phyloP scores from a whole-genome alignment of 2,888 invertebrate genomes.

The Frankliniella fusca region DNA sequence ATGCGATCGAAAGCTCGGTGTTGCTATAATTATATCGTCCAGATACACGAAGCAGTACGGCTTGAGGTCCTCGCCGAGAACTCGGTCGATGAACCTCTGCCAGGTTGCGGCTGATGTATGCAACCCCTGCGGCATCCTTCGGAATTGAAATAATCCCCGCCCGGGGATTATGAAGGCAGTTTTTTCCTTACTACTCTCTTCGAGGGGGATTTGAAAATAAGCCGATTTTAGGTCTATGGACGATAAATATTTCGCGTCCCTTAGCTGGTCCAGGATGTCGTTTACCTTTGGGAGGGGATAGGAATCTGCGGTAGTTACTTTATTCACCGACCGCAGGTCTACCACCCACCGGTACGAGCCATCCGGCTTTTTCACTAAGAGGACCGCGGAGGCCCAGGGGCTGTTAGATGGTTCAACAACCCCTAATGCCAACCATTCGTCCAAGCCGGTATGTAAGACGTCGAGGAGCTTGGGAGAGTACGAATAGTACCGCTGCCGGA shows the following conservation, averaged over 20 bases:
- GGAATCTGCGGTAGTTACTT: slow-evolving; percentile 36
- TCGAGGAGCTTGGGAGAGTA: slow-evolving; percentile 33
- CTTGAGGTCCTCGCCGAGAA: slow-evolving; percentile 36
- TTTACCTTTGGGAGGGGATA: slow-evolving; percentile 37
- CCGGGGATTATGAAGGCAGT: slow-evolving; percentile 38
- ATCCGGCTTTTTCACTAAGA: slow-evolving; percentile 39
- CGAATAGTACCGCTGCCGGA: background rate
- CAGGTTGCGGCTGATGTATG: too few species aligned
- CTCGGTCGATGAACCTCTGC: slow-evolving; percentile 33
- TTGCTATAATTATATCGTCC: slow-evolving; percentile 36
- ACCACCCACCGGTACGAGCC: slow-evolving; percentile 38
- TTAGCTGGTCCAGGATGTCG: slow-evolving; percentile 35
- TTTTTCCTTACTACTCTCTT: slow-evolving; percentile 35
- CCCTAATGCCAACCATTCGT: slow-evolving; percentile 39
- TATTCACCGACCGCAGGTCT: slow-evolving; percentile 37
- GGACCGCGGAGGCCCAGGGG: slow-evolving; percentile 40
- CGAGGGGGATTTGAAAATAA: slow-evolving; percentile 38
- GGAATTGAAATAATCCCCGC: slow-evolving; percentile 34
- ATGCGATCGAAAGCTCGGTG: slow-evolving; percentile 31
- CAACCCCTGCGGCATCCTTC: slow-evolving; percentile 38
- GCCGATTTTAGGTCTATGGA: slow-evolving; percentile 37
- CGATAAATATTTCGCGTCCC: slow-evolving; percentile 27
- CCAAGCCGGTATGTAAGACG: slow-evolving; percentile 37
- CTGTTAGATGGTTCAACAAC: slow-evolving; percentile 40
- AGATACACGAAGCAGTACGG: slow-evolving; percentile 36